Percentiles rank a stretch among this genome's conserved stretches.
These are phyloP conservation scores for Liasis olivaceus DNA, from an alignment of 2,797 vertebrate species.

Conservation along the genomic window DNA sequence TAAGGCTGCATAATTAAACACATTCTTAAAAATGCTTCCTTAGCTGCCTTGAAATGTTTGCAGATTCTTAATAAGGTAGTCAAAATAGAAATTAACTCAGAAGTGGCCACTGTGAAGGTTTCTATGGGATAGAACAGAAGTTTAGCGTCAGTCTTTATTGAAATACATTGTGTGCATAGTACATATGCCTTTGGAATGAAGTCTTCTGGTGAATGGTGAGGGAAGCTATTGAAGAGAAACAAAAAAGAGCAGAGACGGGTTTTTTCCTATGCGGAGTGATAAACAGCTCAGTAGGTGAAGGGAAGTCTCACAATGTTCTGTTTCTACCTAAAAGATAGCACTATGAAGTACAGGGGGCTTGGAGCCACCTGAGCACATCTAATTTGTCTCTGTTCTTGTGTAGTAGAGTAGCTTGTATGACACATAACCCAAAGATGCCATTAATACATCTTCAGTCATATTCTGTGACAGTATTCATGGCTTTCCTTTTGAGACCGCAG, in stretches of 20 bases:
- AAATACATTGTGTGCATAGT: conserved; percentile 13
- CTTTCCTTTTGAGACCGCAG: neutral
- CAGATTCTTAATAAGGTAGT: conserved; percentile 65
- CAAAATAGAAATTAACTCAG: conserved; percentile 64
- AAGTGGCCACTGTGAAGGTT: conserved; percentile 25
- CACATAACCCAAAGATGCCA: neutral
- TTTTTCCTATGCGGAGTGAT: conserved; percentile 35
- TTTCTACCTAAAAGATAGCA: neutral
- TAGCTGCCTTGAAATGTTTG: conserved; percentile 64
- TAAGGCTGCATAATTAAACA: conserved; percentile 71
- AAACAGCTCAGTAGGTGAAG: conserved; percentile 33
- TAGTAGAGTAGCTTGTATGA: neutral
- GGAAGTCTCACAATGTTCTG: neutral
- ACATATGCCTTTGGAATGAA: conserved; percentile 31
- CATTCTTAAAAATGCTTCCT: conserved; percentile 57
- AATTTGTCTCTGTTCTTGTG: neutral
- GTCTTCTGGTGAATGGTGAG: neutral
- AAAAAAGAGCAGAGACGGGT: conserved; percentile 37
- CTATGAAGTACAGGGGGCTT: neutral
- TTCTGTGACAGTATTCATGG: neutral
- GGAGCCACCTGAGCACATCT: neutral
- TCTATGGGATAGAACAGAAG: conserved; percentile 29
- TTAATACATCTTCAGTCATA: neutral
- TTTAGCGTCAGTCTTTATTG: conserved; percentile 39
- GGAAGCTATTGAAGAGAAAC: conserved; percentile 26